Conservation (phyloP, 2,797 vertebrate genomes). For the Cyprinella venusta region DNA sequence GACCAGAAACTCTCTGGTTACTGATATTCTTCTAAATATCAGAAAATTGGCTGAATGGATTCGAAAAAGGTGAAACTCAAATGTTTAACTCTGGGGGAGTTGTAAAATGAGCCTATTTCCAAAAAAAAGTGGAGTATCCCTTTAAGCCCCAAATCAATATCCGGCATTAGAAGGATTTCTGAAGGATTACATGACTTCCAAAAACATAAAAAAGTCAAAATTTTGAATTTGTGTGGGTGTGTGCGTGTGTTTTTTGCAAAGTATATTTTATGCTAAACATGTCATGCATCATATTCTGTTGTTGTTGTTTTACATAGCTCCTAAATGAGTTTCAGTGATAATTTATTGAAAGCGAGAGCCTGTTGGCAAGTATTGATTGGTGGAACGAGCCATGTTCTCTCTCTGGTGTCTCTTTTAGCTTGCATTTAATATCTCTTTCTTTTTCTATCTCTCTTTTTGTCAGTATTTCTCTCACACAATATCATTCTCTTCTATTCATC, state of each 20-base stretch:
- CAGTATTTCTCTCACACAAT: neutral
- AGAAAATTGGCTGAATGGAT: too few species aligned
- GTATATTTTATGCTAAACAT: neutral
- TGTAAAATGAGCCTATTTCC: too few species aligned
- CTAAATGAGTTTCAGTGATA: conserved; percentile 19
- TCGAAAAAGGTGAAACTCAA: too few species aligned
- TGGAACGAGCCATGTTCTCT: conserved; percentile 4
- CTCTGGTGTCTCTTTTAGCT: conserved; percentile 27
- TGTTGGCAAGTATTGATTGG: conserved; percentile 26
- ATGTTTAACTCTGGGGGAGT: too few species aligned
- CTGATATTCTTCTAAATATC: too few species aligned
- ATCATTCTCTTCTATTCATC: neutral
- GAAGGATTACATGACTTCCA: too few species aligned
- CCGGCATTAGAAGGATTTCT: too few species aligned
- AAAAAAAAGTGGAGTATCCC: too few species aligned
- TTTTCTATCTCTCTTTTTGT: neutral
- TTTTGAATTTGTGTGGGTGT: neutral
- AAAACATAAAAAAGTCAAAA: too few species aligned
- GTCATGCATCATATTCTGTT: neutral
- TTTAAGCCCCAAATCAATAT: too few species aligned
- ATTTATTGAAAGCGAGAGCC: conserved; percentile 33
- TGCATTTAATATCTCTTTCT: conserved; percentile 3
- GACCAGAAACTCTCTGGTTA: too few species aligned
- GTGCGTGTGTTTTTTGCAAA: neutral
- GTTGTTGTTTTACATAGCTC: conserved; percentile 12